Evolutionary conservation across 2,113 vertebrate genomes (phyloP), one percentile per base, ranked within the genome.

Genomic region (Platichthys flesus): DNA sequence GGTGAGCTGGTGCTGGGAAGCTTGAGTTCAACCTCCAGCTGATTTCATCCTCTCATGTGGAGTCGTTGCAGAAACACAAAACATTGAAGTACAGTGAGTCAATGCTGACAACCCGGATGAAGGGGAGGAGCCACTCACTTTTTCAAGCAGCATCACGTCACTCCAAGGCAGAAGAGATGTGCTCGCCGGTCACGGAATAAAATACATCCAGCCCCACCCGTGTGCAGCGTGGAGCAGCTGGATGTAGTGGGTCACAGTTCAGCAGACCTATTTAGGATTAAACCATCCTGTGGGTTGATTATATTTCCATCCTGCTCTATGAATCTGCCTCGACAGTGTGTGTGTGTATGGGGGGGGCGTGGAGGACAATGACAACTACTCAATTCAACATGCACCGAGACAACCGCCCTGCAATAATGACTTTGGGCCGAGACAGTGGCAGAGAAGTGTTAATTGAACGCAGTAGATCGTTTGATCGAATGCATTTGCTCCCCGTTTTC

Each of bases 201-300:
- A 80, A 78, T 78, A 54, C 8, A 47, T 66, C 58, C 59, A 20
- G 58, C 14, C 9, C 51, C 37, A 52, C 56, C 51, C 56, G 28
- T 58, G 57, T 40, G 10, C 37, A 10, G 37, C 7, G 7, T 35
- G 31, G 31, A 35, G 31, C 31, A 0, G 59, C 58, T 67, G 56
- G 56, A 60, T 20, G 10, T 58, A 67, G 67, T 82, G 58, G 52
- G 83, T 79, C 70, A 70, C 60, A 78, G 88, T 79, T 90, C 82
- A 79, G 72, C 31, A 4, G 74, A 74, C 81, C 73, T 76, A 54
- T 76, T 70, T 80, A 67, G 83, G 80, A 86, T 79, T 84, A 76
- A 85, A 85, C 81, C 82, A 77, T 90, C 79, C 81, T 79, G 81
- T 79, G 81, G 75, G 68, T 76, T 83, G 85, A 85, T 84, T 87